Percentiles rank a stretch among this genome's conserved stretches.
Evolutionary conservation across 1,140 invertebrate species (phyloP).

Genomic region (Bombus affinis): DNA sequence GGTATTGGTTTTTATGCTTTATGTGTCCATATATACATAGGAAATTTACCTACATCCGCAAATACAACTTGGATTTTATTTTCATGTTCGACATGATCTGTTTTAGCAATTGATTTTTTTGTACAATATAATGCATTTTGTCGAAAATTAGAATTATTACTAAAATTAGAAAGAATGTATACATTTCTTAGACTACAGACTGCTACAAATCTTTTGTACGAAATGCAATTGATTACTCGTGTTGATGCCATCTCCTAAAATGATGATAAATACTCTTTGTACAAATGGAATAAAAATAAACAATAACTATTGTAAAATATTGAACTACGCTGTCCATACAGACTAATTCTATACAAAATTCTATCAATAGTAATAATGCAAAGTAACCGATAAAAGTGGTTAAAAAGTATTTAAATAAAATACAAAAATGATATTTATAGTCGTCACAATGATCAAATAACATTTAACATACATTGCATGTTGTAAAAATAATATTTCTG

Average conservation of each 20-base stretch:
- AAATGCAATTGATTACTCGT: constrained; percentile 67
- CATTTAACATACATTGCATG: too few relatives aligned
- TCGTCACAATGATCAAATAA: neutral
- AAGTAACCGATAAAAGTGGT: neutral
- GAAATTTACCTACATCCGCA: constrained; percentile 76
- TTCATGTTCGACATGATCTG: constrained; percentile 50
- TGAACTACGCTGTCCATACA: fast-evolving
- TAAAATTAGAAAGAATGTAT: constrained; percentile 31
- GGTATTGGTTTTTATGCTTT: neutral
- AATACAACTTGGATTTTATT: constrained; percentile 72
- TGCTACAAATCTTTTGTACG: constrained; percentile 51
- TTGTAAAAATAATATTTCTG: neutral
- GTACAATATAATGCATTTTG: constrained; percentile 60
- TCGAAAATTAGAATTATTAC: constrained; percentile 32
- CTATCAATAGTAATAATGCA: neutral
- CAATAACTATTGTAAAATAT: neutral
- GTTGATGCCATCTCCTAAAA: constrained; percentile 72
- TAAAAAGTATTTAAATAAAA: neutral
- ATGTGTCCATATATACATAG: constrained; percentile 12
- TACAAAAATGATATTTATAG: neutral
- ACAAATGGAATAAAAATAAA: neutral
- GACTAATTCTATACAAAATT: neutral
- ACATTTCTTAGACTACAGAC: constrained; percentile 42
- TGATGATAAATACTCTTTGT: neutral
- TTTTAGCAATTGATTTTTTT: constrained; percentile 69